Evolutionary conservation across 2,888 invertebrate genomes (phyloP).

Genomic region (Synanthedon vespiformis): DNA sequence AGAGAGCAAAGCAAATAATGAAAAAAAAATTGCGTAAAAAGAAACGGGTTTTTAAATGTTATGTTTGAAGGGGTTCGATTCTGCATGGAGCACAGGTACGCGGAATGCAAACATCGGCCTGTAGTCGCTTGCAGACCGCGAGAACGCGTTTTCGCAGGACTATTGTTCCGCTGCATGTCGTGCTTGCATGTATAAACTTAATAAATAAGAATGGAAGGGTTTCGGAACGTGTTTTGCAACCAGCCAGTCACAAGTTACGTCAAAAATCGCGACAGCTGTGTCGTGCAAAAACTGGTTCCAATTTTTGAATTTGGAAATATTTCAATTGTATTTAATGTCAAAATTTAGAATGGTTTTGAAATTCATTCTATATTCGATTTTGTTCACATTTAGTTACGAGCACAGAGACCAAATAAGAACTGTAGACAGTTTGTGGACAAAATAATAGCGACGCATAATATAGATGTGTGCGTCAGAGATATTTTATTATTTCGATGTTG

Average conservation of each 20-base stretch:
- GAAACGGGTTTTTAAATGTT: slow-evolving; percentile 21
- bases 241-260: slow-evolving; percentile 5
- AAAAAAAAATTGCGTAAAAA: slow-evolving; percentile 3
- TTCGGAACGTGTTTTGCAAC: slow-evolving; percentile 12
- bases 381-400: no score
- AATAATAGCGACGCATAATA: no score
- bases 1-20: no score
- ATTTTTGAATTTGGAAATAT: slow-evolving; percentile 14
- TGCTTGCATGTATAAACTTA: not conserved
- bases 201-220: slow-evolving; percentile 14
- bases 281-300: slow-evolving; percentile 18
- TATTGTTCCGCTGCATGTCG: not conserved
- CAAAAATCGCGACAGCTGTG: slow-evolving; percentile 21
- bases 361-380: no score
- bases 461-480: no score
- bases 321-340: no score
- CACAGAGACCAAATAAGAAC: no score
- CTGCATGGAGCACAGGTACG: slow-evolving; percentile 40
- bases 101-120: slow-evolving; percentile 53
- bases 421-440: no score
- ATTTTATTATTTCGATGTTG: no score
- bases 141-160: slow-evolving; percentile 12
- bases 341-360: no score
- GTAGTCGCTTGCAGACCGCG: slow-evolving; percentile 35
- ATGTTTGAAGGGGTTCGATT: slow-evolving; percentile 22